Evolutionary conservation across 2,797 vertebrate genomes (phyloP), one percentile per base, ranked within the genome.

Genomic region (Tamandua tetradactyla): DNA sequence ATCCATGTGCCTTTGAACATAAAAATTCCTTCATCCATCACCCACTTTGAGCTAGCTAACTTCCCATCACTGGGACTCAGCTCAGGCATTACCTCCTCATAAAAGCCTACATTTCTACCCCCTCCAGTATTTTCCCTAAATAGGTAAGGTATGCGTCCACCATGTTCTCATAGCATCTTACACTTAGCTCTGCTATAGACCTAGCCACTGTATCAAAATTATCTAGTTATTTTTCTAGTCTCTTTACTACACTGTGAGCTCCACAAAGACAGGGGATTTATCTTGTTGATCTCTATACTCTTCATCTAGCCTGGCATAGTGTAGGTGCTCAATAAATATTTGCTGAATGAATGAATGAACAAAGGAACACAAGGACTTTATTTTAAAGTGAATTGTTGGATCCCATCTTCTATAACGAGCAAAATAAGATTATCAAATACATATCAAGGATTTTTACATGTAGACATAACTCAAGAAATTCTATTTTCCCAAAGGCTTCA

Each of bases 381-480:
- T 80, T 87, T 92, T 61, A 66, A 81, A 88, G 74, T 47, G 62
- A 71, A 91, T 85, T 61, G 52, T 62, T 92, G 74, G 11, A 57
- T 93, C 2, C 40, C 61, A 64, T 75, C 76, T 49, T 95, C 30
- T 47, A 7, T 89, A 88, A 82, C 2, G 9, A 91, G n/a, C 14
- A 82, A 80, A 44, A 61, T 62, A 72, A n/a, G 20, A 22, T 32
- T 72, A 61, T 87, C 20, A 94, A 85, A 25, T 68, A 37, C 20
- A 96, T 88, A 57, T 95, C 44, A 85, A 91, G 14, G 7, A 57
- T 32, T 69, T 94, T 82, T 88, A 22, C 84, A 7, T 15, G n/a
- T 93, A 84, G 52, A 84, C 6, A 71, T 84, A 84, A 90, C 17
- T 84, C 22, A 68, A 85, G 30, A 87, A 80, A 95, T 76, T 68